Conservation (phyloP, 2,888 invertebrate genomes). For the Caenorhabditis auriculariae region DNA sequence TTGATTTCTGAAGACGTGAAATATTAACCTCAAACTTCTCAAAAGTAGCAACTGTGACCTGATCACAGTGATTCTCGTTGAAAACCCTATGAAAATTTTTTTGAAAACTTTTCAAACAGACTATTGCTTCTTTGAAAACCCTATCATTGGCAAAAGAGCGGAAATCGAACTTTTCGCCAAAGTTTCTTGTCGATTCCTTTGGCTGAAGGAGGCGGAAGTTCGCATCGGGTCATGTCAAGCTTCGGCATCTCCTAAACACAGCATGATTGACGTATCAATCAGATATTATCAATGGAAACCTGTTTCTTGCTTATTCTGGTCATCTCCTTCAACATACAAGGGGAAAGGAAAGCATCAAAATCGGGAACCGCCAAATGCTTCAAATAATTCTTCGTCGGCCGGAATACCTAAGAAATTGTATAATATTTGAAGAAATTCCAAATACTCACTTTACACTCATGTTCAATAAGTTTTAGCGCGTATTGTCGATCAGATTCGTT, state of each 20-base stretch:
- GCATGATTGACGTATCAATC: not conserved
- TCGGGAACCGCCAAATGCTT: slow-evolving; percentile 81
- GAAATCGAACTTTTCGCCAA: slow-evolving; percentile 57
- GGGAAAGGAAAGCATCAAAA: slow-evolving; percentile 74
- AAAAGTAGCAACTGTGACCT: not conserved
- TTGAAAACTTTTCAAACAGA: not conserved
- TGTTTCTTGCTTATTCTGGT: slow-evolving; percentile 50
- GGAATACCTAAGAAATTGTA: slow-evolving; percentile 69
- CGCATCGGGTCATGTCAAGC: slow-evolving; percentile 57
- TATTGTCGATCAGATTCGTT: slow-evolving; percentile 52
- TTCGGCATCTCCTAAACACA: slow-evolving; percentile 51
- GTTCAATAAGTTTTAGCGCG: slow-evolving; percentile 95
- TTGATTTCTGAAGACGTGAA: too few species aligned
- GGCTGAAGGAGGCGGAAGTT: slow-evolving; percentile 52
- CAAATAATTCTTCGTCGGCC: slow-evolving; percentile 95
- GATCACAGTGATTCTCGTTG: not conserved
- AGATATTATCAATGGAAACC: slow-evolving; percentile 10
- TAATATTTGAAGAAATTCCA: not conserved
- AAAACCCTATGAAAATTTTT: too few species aligned
- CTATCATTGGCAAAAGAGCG: too few species aligned
- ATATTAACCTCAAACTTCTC: too few species aligned
- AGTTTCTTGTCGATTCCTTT: slow-evolving; percentile 46
- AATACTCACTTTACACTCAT: slow-evolving; percentile 82
- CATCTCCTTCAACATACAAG: slow-evolving; percentile 44
- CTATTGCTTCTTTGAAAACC: not conserved